These are phyloP conservation scores for Glaucopsyche alexis DNA, from an alignment of 2,888 invertebrate genomes.

Conservation along the genomic window DNA sequence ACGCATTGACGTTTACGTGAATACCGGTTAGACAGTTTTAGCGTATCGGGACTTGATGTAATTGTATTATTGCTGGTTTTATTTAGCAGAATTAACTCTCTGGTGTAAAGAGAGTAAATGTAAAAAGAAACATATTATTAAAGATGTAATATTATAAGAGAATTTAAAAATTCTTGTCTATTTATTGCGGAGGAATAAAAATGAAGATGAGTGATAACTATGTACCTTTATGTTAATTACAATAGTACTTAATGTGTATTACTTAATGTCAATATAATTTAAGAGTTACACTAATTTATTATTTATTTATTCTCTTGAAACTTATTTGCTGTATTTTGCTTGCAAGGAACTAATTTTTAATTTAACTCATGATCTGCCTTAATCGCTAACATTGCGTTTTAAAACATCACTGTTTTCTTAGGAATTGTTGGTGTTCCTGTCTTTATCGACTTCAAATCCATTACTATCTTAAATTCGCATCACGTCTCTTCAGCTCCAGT, in stretches of 20 bases:
- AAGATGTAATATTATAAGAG: background rate
- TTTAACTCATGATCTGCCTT: background rate
- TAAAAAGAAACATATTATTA: background rate
- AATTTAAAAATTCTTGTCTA: background rate
- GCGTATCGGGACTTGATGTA: no score
- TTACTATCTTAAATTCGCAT: conserved; percentile 36
- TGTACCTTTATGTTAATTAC: background rate
- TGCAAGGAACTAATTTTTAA: background rate
- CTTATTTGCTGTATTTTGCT: background rate
- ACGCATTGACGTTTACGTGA: no score
- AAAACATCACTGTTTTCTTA: background rate
- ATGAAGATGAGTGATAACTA: background rate
- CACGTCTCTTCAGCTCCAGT: conserved; percentile 38
- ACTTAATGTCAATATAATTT: background rate
- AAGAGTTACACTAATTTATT: background rate
- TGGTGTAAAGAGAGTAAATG: background rate
- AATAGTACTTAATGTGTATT: background rate
- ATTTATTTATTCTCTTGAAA: background rate
- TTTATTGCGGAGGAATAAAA: background rate
- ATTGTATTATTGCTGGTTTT: no score
- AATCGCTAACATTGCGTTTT: background rate
- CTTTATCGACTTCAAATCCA: conserved; percentile 31
- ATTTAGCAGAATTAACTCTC: no score
- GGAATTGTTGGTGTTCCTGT: conserved; percentile 3
- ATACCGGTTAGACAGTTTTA: no score